Evolutionary conservation across 2,888 invertebrate genomes (phyloP).

Genomic region (Aromia moschata): DNA sequence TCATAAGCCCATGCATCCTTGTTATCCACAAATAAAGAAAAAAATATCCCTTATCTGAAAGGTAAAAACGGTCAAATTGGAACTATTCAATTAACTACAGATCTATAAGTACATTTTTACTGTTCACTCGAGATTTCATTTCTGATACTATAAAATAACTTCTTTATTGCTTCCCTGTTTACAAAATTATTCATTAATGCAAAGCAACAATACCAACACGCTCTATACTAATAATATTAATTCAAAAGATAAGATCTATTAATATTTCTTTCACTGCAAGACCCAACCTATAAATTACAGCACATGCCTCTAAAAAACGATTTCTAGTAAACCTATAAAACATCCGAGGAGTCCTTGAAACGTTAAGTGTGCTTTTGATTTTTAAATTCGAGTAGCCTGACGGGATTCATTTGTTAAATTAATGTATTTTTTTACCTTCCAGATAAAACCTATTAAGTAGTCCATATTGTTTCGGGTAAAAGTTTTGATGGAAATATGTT

Average conservation of each 20-base stretch:
- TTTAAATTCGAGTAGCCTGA: constrained; percentile 21
- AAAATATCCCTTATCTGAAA: no score
- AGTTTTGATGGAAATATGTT: constrained; percentile 4
- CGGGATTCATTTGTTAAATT: constrained; percentile 17
- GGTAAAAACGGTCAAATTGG: no score
- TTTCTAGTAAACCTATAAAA: constrained; percentile 13
- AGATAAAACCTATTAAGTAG: constrained; percentile 9
- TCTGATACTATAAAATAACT: no score
- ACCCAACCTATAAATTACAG: constrained; percentile 21
- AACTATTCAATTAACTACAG: no score
- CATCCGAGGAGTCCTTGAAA: constrained; percentile 18
- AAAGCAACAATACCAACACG: neutral
- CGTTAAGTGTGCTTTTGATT: neutral
- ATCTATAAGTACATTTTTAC: no score
- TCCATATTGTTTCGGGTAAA: constrained; percentile 7
- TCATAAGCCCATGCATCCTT: no score
- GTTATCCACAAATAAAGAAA: no score
- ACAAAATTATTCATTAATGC: neutral
- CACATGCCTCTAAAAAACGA: constrained; percentile 17
- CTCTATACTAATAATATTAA: constrained; percentile 3
- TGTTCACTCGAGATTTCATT: no score
- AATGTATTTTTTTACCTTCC: constrained; percentile 9
- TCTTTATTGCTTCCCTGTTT: neutral
- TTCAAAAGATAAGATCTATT: constrained; percentile 24
- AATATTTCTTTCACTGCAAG: constrained; percentile 17